A percentile compares a stretch with the other conserved stretches of the same genome.
Evolutionary conservation across 2,797 vertebrate genomes (phyloP).

Genomic region (Cryptoprocta ferox): DNA sequence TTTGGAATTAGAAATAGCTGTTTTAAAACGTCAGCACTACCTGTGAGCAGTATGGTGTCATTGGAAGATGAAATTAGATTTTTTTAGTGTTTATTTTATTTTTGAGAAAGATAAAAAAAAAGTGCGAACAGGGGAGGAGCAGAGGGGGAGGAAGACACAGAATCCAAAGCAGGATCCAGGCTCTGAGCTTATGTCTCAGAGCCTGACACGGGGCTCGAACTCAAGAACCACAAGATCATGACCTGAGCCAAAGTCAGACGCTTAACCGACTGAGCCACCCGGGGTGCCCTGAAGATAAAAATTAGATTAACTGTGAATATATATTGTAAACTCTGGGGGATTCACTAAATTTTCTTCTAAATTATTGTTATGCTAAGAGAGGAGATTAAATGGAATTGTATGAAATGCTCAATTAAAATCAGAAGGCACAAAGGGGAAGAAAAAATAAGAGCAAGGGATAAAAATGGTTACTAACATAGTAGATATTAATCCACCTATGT

Average conservation of each 20-base stretch:
- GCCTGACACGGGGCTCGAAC: too few relatives aligned
- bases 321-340: background rate
- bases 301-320: background rate
- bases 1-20: background rate
- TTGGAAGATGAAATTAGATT: background rate
- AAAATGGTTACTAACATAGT: slow-evolving; percentile 15
- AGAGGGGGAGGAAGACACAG: too few relatives aligned
- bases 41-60: background rate
- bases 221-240: too few relatives aligned
- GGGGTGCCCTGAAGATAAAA: background rate
- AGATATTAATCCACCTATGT: background rate
- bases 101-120: too few relatives aligned
- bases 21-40: background rate
- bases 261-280: too few relatives aligned
- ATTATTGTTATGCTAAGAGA: background rate
- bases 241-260: too few relatives aligned
- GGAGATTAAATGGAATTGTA: background rate
- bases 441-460: background rate
- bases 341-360: background rate
- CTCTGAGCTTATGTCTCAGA: too few relatives aligned
- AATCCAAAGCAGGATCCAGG: too few relatives aligned
- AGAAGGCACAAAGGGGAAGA: background rate
- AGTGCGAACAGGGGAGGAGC: too few relatives aligned
- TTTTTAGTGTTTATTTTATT: too few relatives aligned
- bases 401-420: background rate